A percentile compares a stretch with the other conserved stretches of the same genome.
These are phyloP conservation scores for Excalfactoria chinensis DNA, from an alignment of 2,113 vertebrate genomes.

Conservation along the genomic window DNA sequence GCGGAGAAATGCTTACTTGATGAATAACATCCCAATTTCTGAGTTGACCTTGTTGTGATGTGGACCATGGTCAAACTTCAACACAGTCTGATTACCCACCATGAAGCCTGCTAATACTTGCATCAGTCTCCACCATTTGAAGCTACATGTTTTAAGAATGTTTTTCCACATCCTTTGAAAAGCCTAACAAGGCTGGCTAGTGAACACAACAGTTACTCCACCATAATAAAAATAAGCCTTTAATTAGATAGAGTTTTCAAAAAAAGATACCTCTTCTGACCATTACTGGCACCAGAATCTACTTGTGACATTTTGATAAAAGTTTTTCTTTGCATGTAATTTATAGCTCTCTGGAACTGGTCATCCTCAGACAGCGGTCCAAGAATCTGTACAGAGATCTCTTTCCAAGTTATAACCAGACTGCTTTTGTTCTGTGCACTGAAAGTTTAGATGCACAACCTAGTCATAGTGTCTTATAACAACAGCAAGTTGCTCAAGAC, in stretches of 20 bases:
- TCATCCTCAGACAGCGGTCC: not conserved
- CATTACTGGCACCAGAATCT: not conserved
- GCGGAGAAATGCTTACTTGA: not conserved
- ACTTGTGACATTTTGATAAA: not conserved
- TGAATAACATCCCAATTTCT: not conserved
- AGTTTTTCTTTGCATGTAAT: not conserved
- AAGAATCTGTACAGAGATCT: not conserved
- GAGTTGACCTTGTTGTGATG: not conserved
- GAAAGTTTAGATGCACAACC: not conserved
- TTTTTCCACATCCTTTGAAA: not conserved
- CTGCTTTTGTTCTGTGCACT: not conserved
- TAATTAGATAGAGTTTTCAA: not conserved
- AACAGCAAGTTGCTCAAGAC: not conserved
- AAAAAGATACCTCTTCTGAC: not conserved
- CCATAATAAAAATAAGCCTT: not conserved
- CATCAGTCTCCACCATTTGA: not conserved
- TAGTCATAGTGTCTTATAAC: not conserved
- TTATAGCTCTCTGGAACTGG: not conserved
- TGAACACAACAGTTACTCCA: not conserved
- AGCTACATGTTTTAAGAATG: fast-evolving
- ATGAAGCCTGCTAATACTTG: not conserved
- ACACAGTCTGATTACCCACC: not conserved
- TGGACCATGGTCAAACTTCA: not conserved
- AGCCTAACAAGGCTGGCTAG: not conserved
- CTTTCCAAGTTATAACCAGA: not conserved